A percentile compares a stretch with the other conserved stretches of the same genome.
Conservation (phyloP, 2,888 invertebrate species). For the Strigamia crassipes region DNA sequence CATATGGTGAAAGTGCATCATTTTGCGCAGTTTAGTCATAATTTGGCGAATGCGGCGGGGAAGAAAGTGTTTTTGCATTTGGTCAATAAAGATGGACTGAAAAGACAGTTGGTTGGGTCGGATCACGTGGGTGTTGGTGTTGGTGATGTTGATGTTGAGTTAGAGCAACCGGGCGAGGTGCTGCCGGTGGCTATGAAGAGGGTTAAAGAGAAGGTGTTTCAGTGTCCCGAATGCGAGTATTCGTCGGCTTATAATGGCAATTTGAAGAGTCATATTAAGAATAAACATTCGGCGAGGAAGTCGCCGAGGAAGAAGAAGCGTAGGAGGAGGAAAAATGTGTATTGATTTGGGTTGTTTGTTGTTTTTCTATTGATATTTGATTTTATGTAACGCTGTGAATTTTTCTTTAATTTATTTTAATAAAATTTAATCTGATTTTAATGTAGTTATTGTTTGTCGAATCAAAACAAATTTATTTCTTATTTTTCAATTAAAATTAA, state of each 20-base stretch:
- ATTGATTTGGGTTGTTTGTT: too few species aligned
- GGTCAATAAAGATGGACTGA: neutral
- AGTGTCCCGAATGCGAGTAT: neutral
- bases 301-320: neutral
- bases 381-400: too few species aligned
- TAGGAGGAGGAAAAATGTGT: neutral
- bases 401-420: too few species aligned
- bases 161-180: too few species aligned
- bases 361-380: too few species aligned
- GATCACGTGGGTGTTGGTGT: neutral
- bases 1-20: neutral
- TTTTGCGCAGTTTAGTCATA: neutral
- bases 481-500: too few species aligned
- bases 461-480: too few species aligned
- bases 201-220: neutral
- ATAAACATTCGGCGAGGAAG: neutral
- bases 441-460: too few species aligned
- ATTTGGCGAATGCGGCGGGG: neutral
- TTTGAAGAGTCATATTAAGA: neutral
- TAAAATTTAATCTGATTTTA: too few species aligned
- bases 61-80: constrained; percentile 13
- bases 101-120: neutral
- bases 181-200: neutral
- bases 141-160: too few species aligned
- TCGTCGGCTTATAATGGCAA: neutral